Base-by-base conservation (phyloP, 1,140 invertebrate genomes). In the Neodiprion virginianus region DNA sequence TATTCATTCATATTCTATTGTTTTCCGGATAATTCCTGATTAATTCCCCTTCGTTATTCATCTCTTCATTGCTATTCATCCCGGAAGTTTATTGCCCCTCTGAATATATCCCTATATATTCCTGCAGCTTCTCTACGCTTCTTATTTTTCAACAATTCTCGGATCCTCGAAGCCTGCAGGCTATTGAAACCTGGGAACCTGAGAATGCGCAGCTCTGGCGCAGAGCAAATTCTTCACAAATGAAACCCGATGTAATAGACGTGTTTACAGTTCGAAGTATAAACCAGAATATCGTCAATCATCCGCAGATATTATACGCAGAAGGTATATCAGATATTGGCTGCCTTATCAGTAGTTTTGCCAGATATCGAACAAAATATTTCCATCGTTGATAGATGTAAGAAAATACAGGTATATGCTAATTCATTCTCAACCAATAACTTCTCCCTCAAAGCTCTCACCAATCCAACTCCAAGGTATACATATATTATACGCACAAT, bases 1-100 rank as follows among this genome's bases (percentile, higher is more conserved):
- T 49, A 69, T 69, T 69, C 74, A 72, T 72, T 49, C 67, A 73
- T 73, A 72, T 65, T 74, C 71, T 76, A 73, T 79, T 79, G 77
- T 78, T 79, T 79, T 72, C 68, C 76, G 61, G 40, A 23, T 71
- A 71, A 71, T 79, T 78, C 77, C 72, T 79, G 73, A 78, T 79
- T 79, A 79, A 78, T 78, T 78, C 74, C 74, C 71, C 73, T 48
- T 70, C 71, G 76, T 79, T 79, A 79, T 79, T 79, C 78, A 76
- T 78, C 76, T 78, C 70, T 73, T 73, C 75, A 53, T 75, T 71
- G 71, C 74, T 72, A 78, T 78, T 78, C 74, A 78, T 75, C 70
- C 74, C 69, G 72, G 74, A 78, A 79, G 76, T 79, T 79, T 78
- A 71, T 71, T 66, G 69, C 74, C 66, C 72, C 76, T 69, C 40